Base-by-base conservation (phyloP, 2,888 invertebrate species). In the Poecilus cupreus region DNA sequence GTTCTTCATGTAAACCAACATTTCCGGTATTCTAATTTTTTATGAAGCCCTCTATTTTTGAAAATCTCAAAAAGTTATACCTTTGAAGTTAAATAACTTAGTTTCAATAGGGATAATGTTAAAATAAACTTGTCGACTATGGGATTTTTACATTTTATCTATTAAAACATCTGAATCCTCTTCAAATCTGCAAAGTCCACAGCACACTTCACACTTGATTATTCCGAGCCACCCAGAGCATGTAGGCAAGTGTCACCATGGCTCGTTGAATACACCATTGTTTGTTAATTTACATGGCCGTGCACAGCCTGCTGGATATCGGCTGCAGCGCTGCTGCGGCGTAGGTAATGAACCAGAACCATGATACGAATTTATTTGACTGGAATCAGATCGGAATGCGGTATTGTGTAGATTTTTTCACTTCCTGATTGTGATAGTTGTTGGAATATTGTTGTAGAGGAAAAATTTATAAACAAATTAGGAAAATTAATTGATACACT, bases 341-440 rank as follows among this genome's bases (percentile, higher is more conserved):
- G 24, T 22, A 26, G 24, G 26, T 60, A 60, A 60, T 60, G 60
- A 60, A 60, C 60, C 26, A 60, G 60, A 60, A 60, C 60, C 60
- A 60, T 26, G 60, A 26, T 60, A n/a, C 60, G 57, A 57, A 57
- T 60, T 60, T 60, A 60, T 60, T 60, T 60, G 10, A 60, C 60
- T 24, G 60, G 60, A 60, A 60, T 60, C 26, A 24, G 60, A 26
- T 60, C 60, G 60, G 60, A 60, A 60, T 60, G 60, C 13, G 26
- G 11, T 13, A 60, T 60, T 60, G 26, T 60, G 24, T 26, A 2
- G 5, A 26, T 24, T 26, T 60, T 57, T 60, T 20, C 16, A 6
- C 32, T 32, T 32, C 32, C 32, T 32, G 32, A 32, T 32, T 32
- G 32, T 32, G 8, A 32, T 32, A 32, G n/a, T n/a, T n/a, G n/a